These are phyloP conservation scores for Mungos mungo DNA, from an alignment of 2,113 vertebrate genomes.

Conservation along the genomic window DNA sequence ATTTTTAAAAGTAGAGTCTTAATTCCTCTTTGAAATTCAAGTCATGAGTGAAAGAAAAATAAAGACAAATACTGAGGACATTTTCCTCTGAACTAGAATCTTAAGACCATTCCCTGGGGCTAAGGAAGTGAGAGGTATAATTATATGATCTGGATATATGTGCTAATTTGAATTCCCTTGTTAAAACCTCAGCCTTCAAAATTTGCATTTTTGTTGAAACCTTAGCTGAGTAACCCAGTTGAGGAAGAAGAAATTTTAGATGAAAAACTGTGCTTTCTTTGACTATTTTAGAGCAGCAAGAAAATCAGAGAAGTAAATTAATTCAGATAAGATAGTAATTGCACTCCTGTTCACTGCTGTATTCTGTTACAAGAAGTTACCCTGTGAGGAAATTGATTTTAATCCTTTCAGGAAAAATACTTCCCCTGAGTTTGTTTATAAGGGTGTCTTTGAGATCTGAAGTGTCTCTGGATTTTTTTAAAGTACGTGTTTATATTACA, in stretches of 20 bases:
- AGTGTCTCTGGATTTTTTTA: background rate
- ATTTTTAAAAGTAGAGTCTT: background rate
- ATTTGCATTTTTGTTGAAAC: constrained; percentile 3
- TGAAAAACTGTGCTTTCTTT: background rate
- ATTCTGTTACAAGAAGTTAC: background rate
- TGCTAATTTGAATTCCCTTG: background rate
- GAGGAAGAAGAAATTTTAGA: background rate
- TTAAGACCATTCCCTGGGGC: background rate
- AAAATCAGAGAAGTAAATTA: background rate
- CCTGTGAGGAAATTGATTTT: background rate
- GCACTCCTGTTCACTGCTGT: background rate
- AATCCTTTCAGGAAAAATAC: background rate
- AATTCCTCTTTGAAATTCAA: constrained; percentile 36
- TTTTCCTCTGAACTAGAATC: background rate
- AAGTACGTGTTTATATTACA: background rate
- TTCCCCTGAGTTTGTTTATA: background rate
- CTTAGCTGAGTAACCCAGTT: background rate
- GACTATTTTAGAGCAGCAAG: background rate
- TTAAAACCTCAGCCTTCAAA: background rate
- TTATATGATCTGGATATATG: background rate
- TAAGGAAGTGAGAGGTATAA: background rate
- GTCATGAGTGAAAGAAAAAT: background rate
- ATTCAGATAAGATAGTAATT: background rate
- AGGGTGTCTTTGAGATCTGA: background rate
- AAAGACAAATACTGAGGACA: background rate